Conservation (phyloP, 2,113 vertebrate genomes). For the Lycaon pictus region DNA sequence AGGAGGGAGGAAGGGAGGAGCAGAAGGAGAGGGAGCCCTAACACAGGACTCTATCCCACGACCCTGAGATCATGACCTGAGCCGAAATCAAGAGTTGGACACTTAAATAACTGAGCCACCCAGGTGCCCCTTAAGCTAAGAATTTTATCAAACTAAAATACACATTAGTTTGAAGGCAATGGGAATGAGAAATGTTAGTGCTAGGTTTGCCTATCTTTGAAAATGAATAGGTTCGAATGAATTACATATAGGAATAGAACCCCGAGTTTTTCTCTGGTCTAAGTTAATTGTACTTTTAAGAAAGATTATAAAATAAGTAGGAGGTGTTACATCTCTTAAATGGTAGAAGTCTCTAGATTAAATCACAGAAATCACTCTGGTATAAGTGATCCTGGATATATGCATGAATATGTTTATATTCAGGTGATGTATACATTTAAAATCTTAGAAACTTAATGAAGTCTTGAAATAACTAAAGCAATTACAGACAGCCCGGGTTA, state of each 20-base stretch:
- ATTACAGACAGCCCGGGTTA: neutral
- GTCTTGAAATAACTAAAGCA: conserved; percentile 39
- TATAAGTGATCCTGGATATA: neutral
- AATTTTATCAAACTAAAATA: conserved; percentile 33
- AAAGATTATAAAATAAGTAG: neutral
- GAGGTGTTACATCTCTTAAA: neutral
- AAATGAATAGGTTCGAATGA: neutral
- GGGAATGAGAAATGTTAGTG: conserved; percentile 2
- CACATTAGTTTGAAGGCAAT: neutral
- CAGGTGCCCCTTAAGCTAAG: neutral
- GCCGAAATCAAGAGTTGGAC: neutral
- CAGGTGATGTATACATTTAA: neutral
- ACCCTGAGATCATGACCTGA: neutral
- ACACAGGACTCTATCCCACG: neutral
- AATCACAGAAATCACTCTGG: neutral
- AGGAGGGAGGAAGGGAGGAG: neutral
- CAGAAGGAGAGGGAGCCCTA: neutral
- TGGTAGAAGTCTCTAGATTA: conserved; percentile 3
- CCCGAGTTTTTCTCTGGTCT: neutral
- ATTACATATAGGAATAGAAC: neutral
- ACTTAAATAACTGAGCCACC: neutral
- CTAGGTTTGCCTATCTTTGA: neutral
- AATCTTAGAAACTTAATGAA: neutral
- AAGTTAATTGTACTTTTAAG: neutral
- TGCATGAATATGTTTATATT: neutral